Conservation (phyloP, 2,888 invertebrate species). For the Eupithecia subfuscata region DNA sequence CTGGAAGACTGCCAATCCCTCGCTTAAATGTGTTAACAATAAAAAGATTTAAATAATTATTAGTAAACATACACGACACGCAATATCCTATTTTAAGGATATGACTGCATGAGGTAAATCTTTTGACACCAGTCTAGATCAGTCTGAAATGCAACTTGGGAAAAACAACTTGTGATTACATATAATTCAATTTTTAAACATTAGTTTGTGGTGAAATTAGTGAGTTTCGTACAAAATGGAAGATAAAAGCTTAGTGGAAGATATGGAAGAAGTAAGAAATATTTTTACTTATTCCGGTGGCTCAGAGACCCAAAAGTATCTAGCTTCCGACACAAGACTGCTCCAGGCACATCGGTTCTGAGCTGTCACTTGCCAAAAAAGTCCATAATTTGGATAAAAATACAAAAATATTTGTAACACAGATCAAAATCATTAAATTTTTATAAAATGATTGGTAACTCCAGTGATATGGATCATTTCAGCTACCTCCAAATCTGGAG, state of each 20-base stretch:
- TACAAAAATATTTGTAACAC: too few species aligned
- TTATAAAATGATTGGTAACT: too few species aligned
- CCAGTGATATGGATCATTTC: too few species aligned
- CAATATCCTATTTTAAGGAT: slow-evolving; percentile 22
- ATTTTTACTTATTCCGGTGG: too few species aligned
- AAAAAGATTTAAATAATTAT: slow-evolving; percentile 15
- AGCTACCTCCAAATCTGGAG: too few species aligned
- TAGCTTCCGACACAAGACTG: not conserved
- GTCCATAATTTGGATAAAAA: too few species aligned
- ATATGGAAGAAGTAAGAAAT: slow-evolving; percentile 24
- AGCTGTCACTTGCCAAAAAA: too few species aligned
- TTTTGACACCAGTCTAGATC: not conserved
- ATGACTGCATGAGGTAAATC: slow-evolving; percentile 22
- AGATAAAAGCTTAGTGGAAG: not conserved
- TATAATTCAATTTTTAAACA: not conserved
- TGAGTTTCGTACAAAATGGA: not conserved
- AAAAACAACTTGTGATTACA: not conserved
- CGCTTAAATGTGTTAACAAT: slow-evolving; percentile 14
- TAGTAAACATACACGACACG: slow-evolving; percentile 13
- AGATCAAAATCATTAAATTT: too few species aligned
- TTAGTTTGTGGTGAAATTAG: not conserved
- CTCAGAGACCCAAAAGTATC: not conserved
- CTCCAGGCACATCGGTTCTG: not conserved
- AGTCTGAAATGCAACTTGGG: slow-evolving; percentile 21
- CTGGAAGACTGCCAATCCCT: slow-evolving; percentile 24